phyloP scores from a whole-genome alignment of 2,888 invertebrate species.

The Drosophila neonasuta region DNA sequence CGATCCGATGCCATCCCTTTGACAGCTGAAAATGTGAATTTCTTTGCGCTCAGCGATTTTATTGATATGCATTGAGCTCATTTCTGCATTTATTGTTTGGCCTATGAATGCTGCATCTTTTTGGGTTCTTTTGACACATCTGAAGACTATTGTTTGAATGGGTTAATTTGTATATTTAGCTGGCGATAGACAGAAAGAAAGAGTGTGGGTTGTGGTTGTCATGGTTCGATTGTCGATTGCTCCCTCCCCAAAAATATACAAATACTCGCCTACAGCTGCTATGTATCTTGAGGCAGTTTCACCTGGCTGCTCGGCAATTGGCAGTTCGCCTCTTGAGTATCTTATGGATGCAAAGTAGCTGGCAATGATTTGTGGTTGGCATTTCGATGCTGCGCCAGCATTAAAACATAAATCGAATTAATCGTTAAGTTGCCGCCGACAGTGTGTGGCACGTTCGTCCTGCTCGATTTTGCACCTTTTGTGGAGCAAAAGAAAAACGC shows the following conservation, averaged over 20 bases:
- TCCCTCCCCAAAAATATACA: background rate
- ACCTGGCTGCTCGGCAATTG: slow-evolving; percentile 23
- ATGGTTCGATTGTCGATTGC: slow-evolving; percentile 4
- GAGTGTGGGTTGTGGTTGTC: slow-evolving; percentile 26
- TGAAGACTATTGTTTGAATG: slow-evolving; percentile 64
- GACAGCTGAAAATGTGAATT: slow-evolving; percentile 59
- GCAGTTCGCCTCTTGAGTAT: background rate
- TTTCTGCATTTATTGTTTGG: slow-evolving; percentile 61
- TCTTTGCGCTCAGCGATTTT: slow-evolving; percentile 46
- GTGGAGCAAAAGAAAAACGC: slow-evolving; percentile 61
- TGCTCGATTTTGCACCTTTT: slow-evolving; percentile 64
- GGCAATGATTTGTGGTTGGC: slow-evolving; percentile 17
- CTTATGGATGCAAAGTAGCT: slow-evolving; percentile 30
- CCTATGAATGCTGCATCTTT: slow-evolving; percentile 29
- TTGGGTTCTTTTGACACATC: slow-evolving; percentile 64
- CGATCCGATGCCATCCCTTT: slow-evolving; percentile 5
- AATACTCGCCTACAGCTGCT: slow-evolving; percentile 7
- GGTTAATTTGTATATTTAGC: slow-evolving; percentile 77
- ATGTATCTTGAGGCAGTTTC: slow-evolving; percentile 10
- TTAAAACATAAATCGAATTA: slow-evolving; percentile 68
- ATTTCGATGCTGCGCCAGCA: slow-evolving; percentile 39
- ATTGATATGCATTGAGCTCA: slow-evolving; percentile 60
- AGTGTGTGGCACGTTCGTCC: slow-evolving; percentile 65
- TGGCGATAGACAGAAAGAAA: background rate
- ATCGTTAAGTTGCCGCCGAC: slow-evolving; percentile 68